Percentiles rank a stretch among this genome's conserved stretches.
Conservation (phyloP, 2,888 invertebrate genomes). For the Drosophila monieri region DNA sequence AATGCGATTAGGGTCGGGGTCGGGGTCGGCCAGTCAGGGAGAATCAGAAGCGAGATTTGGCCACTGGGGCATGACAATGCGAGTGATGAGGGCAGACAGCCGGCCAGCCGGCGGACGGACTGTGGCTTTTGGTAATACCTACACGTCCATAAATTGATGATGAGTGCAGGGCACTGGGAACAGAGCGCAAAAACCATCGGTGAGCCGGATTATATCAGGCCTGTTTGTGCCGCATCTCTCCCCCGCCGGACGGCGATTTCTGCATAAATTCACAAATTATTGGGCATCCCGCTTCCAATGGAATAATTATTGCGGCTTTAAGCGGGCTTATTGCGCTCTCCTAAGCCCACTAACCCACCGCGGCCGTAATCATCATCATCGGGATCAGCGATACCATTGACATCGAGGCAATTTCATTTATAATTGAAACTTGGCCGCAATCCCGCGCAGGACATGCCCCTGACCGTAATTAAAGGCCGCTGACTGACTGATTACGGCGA, state of each 20-base stretch:
- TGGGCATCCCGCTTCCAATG: slow-evolving; percentile 46
- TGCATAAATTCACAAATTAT: slow-evolving; percentile 63
- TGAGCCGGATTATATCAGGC: slow-evolving; percentile 51
- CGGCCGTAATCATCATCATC: slow-evolving; percentile 16
- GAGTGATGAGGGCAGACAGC: slow-evolving; percentile 73
- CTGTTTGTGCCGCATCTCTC: background rate
- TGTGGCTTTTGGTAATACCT: slow-evolving; percentile 14
- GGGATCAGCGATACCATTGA: slow-evolving; percentile 54
- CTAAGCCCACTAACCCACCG: slow-evolving; percentile 45
- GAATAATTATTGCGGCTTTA: slow-evolving; percentile 53
- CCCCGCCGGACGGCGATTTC: slow-evolving; percentile 5
- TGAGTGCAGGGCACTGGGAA: slow-evolving; percentile 32
- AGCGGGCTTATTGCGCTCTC: slow-evolving; percentile 53
- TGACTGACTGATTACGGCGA: slow-evolving; percentile 14
- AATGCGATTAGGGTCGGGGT: slow-evolving; percentile 73
- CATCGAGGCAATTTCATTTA: slow-evolving; percentile 56
- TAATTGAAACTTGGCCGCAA: slow-evolving; percentile 51
- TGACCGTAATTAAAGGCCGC: slow-evolving; percentile 19
- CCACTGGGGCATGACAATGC: slow-evolving; percentile 71
- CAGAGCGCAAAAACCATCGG: slow-evolving; percentile 53
- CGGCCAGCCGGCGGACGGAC: slow-evolving; percentile 11
- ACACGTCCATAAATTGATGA: slow-evolving; percentile 57
- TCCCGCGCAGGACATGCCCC: slow-evolving; percentile 8
- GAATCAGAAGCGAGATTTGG: slow-evolving; percentile 68
- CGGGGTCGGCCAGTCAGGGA: slow-evolving; percentile 42